phyloP scores from a whole-genome alignment of 2,888 invertebrate genomes.

The Congeria kusceri region DNA sequence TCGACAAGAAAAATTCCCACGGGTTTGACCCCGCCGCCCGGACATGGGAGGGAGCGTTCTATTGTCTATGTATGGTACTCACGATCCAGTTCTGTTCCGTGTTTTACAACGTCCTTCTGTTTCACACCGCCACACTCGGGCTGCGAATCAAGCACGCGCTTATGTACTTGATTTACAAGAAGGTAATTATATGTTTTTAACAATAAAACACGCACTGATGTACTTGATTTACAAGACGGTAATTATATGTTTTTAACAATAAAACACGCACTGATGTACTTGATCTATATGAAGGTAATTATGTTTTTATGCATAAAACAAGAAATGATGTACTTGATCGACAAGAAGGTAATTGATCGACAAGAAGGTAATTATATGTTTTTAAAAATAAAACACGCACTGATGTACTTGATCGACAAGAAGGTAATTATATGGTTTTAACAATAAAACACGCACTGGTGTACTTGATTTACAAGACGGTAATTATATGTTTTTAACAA shows the following conservation, averaged over 20 bases:
- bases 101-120: constrained; percentile 94
- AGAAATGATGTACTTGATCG: constrained; percentile 80
- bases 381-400: not conserved
- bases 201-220: no score
- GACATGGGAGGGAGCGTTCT: constrained; percentile 94
- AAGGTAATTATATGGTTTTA: no score
- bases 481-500: constrained; percentile 30
- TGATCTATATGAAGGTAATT: not conserved
- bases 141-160: constrained; percentile 80
- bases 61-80: constrained; percentile 90
- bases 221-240: not conserved
- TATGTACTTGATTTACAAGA: constrained; percentile 81
- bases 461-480: constrained; percentile 82
- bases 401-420: not conserved
- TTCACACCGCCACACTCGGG: constrained; percentile 88
- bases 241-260: no score
- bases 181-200: constrained; percentile 79
- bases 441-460: constrained; percentile 77
- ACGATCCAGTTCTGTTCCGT: constrained; percentile 92
- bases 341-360: constrained; percentile 77
- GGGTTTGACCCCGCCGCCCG: not conserved
- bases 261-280: not conserved
- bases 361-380: not conserved
- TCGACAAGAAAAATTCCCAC: constrained; percentile 26
- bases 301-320: no score